phyloP scores from a whole-genome alignment of 2,888 invertebrate species.

The Chrysolina americana region DNA sequence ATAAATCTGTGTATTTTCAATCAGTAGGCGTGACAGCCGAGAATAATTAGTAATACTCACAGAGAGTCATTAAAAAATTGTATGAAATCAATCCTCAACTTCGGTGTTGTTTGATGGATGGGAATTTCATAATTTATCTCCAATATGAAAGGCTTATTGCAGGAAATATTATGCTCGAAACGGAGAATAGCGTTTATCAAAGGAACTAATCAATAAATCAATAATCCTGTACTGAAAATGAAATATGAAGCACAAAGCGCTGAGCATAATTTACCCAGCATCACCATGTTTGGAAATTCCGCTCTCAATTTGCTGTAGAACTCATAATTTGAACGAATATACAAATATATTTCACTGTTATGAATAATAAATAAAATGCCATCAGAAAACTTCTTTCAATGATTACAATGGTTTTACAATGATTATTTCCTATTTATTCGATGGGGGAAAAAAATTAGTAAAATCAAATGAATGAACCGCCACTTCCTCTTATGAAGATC shows the following conservation, averaged over 20 bases:
- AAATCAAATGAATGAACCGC: too few relatives aligned
- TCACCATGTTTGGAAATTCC: conserved; percentile 1
- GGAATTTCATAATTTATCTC: conserved; percentile 1
- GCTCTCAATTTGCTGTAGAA: not conserved
- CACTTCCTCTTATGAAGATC: too few relatives aligned
- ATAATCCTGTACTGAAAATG: conserved; percentile 10
- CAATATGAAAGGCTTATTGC: conserved; percentile 10
- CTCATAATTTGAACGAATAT: not conserved
- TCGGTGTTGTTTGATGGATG: conserved; percentile 12
- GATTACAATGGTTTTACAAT: too few relatives aligned
- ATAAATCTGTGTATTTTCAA: not conserved
- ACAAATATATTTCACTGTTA: not conserved
- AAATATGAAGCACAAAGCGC: conserved; percentile 8
- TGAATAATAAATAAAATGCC: not conserved
- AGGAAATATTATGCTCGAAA: not conserved
- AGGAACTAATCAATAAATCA: conserved; percentile 16
- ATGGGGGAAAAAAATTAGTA: too few relatives aligned
- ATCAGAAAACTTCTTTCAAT: too few relatives aligned
- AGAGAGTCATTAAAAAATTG: conserved; percentile 6
- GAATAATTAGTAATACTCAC: not conserved
- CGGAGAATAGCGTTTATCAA: not conserved
- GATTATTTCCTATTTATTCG: too few relatives aligned
- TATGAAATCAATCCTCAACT: conserved; percentile 1
- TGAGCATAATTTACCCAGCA: conserved; percentile 2
- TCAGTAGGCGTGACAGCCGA: not conserved